Percentiles rank a stretch among this genome's conserved stretches.
These are phyloP conservation scores for Ochotona curzoniae DNA, from an alignment of 2,113 vertebrate genomes.

Conservation along the genomic window DNA sequence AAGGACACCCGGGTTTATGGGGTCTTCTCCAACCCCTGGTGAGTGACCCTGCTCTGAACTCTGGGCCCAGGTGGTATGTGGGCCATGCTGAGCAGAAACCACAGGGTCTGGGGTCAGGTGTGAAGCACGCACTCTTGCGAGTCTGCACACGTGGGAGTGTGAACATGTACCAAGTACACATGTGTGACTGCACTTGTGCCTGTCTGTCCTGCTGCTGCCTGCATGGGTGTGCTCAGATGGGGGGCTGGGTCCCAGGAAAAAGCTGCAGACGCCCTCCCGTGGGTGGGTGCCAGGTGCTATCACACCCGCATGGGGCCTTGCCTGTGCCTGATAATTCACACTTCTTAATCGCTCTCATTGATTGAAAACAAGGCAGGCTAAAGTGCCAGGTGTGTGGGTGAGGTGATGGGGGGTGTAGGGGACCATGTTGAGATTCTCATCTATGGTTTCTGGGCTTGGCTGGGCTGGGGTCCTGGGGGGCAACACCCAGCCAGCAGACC, in stretches of 20 bases:
- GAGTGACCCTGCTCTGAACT: conserved; percentile 63
- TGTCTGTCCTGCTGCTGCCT: not conserved
- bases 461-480: not conserved
- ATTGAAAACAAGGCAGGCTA: conserved; percentile 69
- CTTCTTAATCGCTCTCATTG: conserved; percentile 73
- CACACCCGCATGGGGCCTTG: conserved; percentile 52
- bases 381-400: not conserved
- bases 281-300: conserved; percentile 42
- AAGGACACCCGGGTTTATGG: conserved; percentile 88
- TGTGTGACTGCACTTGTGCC: not conserved
- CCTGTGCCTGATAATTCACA: conserved; percentile 54
- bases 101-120: no score
- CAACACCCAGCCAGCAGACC: no score
- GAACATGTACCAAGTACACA: rapidly evolving
- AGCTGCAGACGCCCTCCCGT: not conserved
- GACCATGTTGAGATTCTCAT: not conserved
- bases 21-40: conserved; percentile 96
- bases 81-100: no score
- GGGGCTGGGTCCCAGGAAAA: not conserved
- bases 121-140: not conserved
- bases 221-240: not conserved
- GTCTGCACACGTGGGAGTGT: not conserved
- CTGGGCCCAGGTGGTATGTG: not conserved
- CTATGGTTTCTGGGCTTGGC: not conserved
- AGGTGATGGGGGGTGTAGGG: rapidly evolving